These are phyloP conservation scores for Melanotaenia pygmaea DNA, from an alignment of 2,797 vertebrate genomes.

Conservation along the genomic window DNA sequence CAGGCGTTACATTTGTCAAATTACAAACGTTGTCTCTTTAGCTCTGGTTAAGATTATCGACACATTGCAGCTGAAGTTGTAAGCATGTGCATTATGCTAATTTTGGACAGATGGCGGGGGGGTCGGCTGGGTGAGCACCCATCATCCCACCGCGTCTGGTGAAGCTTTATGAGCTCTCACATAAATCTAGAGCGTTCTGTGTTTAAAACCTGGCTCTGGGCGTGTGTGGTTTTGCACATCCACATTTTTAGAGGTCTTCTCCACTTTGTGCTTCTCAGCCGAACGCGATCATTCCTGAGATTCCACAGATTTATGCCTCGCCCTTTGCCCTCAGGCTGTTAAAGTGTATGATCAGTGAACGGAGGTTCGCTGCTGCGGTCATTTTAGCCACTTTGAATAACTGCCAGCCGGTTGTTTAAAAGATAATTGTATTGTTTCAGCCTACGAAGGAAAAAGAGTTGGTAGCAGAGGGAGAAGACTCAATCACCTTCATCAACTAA, in stretches of 20 bases:
- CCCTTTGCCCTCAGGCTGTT: background rate
- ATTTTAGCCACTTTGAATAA: background rate
- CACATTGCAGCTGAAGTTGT: background rate
- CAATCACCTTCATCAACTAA: background rate
- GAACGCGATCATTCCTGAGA: constrained; percentile 5
- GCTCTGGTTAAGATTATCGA: background rate
- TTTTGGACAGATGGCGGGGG: constrained; percentile 68
- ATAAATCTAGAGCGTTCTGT: constrained; percentile 57
- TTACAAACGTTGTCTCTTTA: background rate
- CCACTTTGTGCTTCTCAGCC: background rate
- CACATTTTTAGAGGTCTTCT: background rate
- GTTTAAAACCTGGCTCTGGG: constrained; percentile 10
- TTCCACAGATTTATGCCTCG: constrained; percentile 8
- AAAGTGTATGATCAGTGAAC: background rate
- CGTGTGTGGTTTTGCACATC: constrained; percentile 13
- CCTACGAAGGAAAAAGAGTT: background rate
- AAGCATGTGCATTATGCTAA: constrained; percentile 41
- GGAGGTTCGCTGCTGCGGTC: constrained; percentile 3
- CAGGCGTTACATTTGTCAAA: background rate
- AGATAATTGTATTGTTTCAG: background rate
- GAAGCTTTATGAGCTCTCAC: constrained; percentile 74
- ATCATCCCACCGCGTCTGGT: constrained; percentile 63
- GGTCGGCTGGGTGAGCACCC: constrained; percentile 48
- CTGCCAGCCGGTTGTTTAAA: background rate
- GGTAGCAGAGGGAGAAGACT: background rate